A percentile compares a stretch with the other conserved stretches of the same genome.
phyloP scores from a whole-genome alignment of 2,113 vertebrate genomes.

The Asarcornis scutulata region DNA sequence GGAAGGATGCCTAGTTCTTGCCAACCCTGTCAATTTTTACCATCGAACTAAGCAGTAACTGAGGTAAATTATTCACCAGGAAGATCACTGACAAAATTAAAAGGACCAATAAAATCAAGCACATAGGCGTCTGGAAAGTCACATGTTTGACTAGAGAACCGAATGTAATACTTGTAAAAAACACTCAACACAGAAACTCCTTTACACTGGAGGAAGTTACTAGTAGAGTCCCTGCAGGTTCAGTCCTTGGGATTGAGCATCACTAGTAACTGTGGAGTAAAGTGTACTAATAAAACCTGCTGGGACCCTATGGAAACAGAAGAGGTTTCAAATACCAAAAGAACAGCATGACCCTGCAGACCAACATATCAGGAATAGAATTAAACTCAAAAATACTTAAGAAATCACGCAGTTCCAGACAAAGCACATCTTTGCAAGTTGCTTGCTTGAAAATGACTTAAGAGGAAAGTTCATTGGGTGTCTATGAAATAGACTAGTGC shows the following conservation, averaged over 20 bases:
- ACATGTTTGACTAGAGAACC: not conserved
- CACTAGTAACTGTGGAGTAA: not conserved
- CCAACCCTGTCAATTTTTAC: not conserved
- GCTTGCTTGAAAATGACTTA: not conserved
- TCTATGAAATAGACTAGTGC: not conserved
- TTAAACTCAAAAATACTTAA: not conserved
- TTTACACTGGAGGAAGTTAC: not conserved
- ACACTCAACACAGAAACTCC: not conserved
- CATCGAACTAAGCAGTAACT: not conserved
- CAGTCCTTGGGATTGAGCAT: not conserved
- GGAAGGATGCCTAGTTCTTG: not conserved
- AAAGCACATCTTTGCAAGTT: not conserved
- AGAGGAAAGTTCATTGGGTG: not conserved
- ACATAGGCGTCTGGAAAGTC: not conserved
- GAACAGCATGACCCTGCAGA: not conserved
- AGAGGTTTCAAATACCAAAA: not conserved
- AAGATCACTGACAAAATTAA: not conserved
- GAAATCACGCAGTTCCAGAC: not conserved
- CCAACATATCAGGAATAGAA: not conserved
- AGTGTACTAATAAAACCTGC: not conserved
- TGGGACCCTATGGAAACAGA: not conserved
- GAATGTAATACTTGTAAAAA: not conserved
- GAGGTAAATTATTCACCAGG: not conserved
- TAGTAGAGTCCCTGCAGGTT: not conserved
- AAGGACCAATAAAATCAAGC: not conserved